Evolutionary conservation across 1,140 invertebrate genomes (phyloP).

Genomic region (Meteorus sp.): DNA sequence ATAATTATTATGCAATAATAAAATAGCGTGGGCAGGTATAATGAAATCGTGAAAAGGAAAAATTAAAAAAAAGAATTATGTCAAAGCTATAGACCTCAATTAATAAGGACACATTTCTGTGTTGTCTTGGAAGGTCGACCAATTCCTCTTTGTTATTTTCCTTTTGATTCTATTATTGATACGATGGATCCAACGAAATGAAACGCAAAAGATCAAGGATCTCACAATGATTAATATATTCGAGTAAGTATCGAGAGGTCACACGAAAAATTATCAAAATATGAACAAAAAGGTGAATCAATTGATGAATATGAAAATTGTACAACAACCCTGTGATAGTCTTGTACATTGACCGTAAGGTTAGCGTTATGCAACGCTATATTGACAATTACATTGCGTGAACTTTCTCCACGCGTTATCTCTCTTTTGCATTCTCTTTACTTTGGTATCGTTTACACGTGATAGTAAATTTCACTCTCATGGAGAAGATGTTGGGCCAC

Average conservation of each 20-base stretch:
- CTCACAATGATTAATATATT: neutral
- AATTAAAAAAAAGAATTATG: too few species aligned
- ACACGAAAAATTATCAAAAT: too few species aligned
- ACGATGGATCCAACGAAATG: neutral
- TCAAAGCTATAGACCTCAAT: too few species aligned
- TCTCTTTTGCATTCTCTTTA: neutral
- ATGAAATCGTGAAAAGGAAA: too few species aligned
- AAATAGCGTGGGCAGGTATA: neutral
- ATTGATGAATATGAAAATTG: too few species aligned
- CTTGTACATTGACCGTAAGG: slow-evolving; percentile 14
- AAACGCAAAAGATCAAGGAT: slow-evolving; percentile 21
- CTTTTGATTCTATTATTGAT: too few species aligned
- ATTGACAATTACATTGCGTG: slow-evolving; percentile 22
- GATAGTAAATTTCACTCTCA: slow-evolving; percentile 25
- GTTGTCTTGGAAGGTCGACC: neutral
- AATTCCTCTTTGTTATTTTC: too few species aligned
- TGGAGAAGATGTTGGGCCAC: neutral
- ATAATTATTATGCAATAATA: neutral
- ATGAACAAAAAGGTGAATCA: too few species aligned
- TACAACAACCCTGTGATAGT: too few species aligned
- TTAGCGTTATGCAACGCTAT: slow-evolving; percentile 21
- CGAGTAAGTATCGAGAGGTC: neutral
- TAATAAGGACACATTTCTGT: too few species aligned
- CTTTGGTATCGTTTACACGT: slow-evolving; percentile 5
- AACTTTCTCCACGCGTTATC: slow-evolving; percentile 21